phyloP scores from a whole-genome alignment of 2,113 vertebrate species.

The Baryphthengus martii region DNA sequence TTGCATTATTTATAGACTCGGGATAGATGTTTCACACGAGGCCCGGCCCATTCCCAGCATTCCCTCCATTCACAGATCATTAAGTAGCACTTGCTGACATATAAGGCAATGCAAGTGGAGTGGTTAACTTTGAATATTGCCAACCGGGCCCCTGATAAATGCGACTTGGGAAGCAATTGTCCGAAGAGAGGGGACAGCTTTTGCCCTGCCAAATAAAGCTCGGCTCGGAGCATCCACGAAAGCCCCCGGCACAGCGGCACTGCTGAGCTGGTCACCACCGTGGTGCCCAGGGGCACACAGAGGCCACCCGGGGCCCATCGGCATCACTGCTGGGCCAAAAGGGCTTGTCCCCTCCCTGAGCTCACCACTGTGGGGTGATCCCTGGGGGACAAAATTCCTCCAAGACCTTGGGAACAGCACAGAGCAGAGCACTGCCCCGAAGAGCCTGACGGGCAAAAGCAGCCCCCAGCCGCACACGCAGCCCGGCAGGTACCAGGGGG shows the following conservation, averaged over 20 bases:
- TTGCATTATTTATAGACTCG: slow-evolving; percentile 68
- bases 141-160: neutral
- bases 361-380: neutral
- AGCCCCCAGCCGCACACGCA: neutral
- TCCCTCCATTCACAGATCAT: slow-evolving; percentile 67
- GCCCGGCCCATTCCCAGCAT: slow-evolving; percentile 57
- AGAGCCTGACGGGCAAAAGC: neutral
- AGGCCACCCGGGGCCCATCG: rapidly evolving
- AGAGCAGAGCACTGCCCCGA: neutral
- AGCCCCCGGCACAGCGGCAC: neutral
- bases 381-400: neutral
- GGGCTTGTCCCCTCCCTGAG: neutral
- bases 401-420: neutral
- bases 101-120: slow-evolving; percentile 55
- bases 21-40: slow-evolving; percentile 35
- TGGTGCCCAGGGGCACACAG: rapidly evolving
- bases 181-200: neutral
- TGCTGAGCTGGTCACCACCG: rapidly evolving
- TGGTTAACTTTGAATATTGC: slow-evolving; percentile 43
- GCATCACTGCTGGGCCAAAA: neutral
- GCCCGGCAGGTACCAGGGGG: neutral
- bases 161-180: neutral
- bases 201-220: neutral
- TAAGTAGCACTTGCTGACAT: slow-evolving; percentile 62
- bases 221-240: neutral